These are phyloP conservation scores for Gallinago solitaria DNA, from an alignment of 2,797 vertebrate genomes.

Conservation along the genomic window DNA sequence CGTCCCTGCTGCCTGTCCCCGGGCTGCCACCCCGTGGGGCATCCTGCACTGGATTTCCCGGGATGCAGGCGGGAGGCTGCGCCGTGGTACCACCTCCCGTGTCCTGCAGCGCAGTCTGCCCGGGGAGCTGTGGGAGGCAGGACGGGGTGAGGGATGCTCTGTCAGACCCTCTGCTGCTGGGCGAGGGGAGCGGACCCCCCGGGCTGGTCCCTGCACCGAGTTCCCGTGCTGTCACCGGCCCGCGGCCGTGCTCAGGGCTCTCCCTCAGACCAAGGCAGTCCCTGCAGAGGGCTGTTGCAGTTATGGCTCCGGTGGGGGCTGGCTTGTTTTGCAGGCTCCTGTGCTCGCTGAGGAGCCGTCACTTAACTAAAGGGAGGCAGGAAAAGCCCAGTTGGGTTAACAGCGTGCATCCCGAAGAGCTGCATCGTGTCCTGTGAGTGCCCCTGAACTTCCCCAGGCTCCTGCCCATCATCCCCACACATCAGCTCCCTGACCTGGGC, in stretches of 20 bases:
- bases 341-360: not conserved
- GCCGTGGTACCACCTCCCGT: not conserved
- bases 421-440: not conserved
- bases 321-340: not conserved
- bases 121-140: too few relatives aligned
- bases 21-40: not conserved
- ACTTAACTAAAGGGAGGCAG: not conserved
- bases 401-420: not conserved
- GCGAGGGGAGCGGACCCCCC: too few relatives aligned
- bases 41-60: not conserved
- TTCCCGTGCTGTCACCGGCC: not conserved
- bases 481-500: not conserved
- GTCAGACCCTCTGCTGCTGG: not conserved
- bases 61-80: not conserved
- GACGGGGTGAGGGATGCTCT: not conserved
- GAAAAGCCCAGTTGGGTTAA: not conserved
- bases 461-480: not conserved
- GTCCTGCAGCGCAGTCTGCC: too few relatives aligned
- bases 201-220: not conserved
- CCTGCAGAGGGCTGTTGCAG: not conserved
- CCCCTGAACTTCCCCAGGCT: not conserved
- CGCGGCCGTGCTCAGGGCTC: not conserved
- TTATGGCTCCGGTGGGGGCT: not conserved
- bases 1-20: not conserved
- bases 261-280: not conserved